phyloP scores from a whole-genome alignment of 2,888 invertebrate genomes.

The Drosophila vallismaia region DNA sequence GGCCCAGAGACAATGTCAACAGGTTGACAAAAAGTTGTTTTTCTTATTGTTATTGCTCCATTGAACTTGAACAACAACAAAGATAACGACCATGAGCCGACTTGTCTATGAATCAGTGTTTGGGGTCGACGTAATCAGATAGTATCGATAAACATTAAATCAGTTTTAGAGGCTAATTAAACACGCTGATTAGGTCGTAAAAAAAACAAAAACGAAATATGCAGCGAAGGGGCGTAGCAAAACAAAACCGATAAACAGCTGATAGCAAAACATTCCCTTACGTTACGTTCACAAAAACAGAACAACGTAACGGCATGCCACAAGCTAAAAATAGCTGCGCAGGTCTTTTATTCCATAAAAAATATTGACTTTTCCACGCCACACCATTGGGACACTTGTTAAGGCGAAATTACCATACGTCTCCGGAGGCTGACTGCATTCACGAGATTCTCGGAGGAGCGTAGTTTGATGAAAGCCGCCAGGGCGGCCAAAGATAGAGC shows the following conservation, averaged over 20 bases:
- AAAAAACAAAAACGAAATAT: constrained; percentile 21
- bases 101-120: constrained; percentile 21
- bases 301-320: constrained; percentile 53
- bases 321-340: constrained; percentile 79
- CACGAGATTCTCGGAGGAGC: constrained; percentile 51
- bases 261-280: constrained; percentile 25
- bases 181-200: constrained; percentile 13
- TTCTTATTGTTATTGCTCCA: constrained; percentile 40
- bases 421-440: constrained; percentile 56
- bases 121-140: neutral
- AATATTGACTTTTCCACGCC: constrained; percentile 70
- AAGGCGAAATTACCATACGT: constrained; percentile 56
- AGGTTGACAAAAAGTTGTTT: constrained; percentile 53
- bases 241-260: constrained; percentile 66
- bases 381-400: constrained; percentile 10
- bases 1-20: constrained; percentile 60
- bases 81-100: constrained; percentile 53
- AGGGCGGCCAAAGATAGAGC: constrained; percentile 57
- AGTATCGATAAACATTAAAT: constrained; percentile 19
- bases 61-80: constrained; percentile 59
- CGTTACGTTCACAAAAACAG: constrained; percentile 7
- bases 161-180: constrained; percentile 22
- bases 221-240: constrained; percentile 57
- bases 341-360: constrained; percentile 63
- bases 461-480: constrained; percentile 52